Base-by-base conservation (phyloP, 1,140 invertebrate genomes). In the Eupeodes corollae region DNA sequence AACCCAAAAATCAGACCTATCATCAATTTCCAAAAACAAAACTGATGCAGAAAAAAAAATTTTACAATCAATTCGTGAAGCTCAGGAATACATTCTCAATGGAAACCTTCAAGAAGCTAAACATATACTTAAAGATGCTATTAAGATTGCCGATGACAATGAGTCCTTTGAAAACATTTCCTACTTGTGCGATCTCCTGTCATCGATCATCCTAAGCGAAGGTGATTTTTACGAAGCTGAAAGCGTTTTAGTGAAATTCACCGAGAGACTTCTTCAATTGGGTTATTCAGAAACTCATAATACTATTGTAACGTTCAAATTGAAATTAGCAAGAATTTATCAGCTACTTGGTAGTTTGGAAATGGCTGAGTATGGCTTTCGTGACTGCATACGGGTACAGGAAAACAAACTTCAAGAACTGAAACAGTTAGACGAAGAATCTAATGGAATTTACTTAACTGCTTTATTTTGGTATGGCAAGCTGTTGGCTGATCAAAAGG, bases 381-480 rank as follows among this genome's bases (percentile, higher is more conserved):
- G 55, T 41, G 52, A 57, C n/a, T 67, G 63, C 45, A 51, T 67
- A 15, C 47, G 57, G n/a, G 44, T 53, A 34, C 62, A 67, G 52
- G 56, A 67, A 46, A 40, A 40, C 6, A 68, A 63, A 52, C 55
- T 68, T 33, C 19, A 51, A 12, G 49, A 57, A 26, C 60, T 57
- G 3, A 59, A 21, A 21, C 11, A 63, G 42, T 52, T 53, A 1
- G 56, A 55, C 5, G 61, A 64, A 2, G 57, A 55, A 54, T 65
- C 66, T 6, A 62, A 61, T 5, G 55, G 62, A 53, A 48, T 68
- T 2, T 68, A 63, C 44, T 53, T 68, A 0, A 67, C 62, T 49
- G 48, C 57, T 18, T 44, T 67, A 18, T 68, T 67, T 42, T 68
- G 63, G 60, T 68, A 65, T 41, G 63, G 60, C 9, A 51, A 64